Percentiles rank a stretch among this genome's conserved stretches.
Conservation (phyloP, 2,888 invertebrate species). For the Epistrophella euchroma region DNA sequence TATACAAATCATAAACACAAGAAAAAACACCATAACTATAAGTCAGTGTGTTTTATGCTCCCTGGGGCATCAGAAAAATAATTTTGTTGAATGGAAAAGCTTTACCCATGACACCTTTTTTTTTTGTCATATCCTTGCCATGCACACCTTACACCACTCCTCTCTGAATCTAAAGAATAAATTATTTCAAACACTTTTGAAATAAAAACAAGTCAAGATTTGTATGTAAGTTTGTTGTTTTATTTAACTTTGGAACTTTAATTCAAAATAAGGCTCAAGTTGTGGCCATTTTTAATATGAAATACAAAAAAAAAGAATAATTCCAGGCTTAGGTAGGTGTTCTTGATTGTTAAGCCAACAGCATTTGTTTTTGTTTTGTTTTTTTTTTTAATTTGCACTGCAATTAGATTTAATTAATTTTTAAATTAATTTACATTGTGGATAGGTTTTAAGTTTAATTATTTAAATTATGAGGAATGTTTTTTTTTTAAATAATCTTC, state of each 20-base stretch:
- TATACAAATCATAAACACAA: slow-evolving; percentile 1
- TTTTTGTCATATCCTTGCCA: neutral
- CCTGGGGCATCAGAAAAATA: neutral
- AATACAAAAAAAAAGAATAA: neutral
- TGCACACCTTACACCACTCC: neutral
- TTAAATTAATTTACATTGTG: neutral
- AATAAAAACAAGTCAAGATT: neutral
- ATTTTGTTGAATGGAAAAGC: slow-evolving; percentile 3
- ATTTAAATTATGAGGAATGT: neutral
- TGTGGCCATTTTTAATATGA: neutral
- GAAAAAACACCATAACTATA: neutral
- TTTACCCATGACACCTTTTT: slow-evolving; percentile 4
- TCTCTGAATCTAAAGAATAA: neutral
- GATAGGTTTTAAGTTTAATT: neutral
- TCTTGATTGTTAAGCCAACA: neutral
- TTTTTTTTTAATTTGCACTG: neutral
- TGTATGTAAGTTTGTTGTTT: neutral
- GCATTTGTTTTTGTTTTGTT: neutral
- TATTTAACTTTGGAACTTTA: neutral
- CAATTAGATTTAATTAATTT: neutral
- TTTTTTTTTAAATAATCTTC: too few relatives aligned
- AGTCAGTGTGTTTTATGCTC: neutral
- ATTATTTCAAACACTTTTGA: neutral
- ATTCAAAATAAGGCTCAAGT: slow-evolving; percentile 1
- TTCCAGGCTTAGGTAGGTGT: neutral